A percentile compares a stretch with the other conserved stretches of the same genome.
Evolutionary conservation across 2,888 invertebrate species (phyloP).

Genomic region (Dryocosmus kuriphilus): DNA sequence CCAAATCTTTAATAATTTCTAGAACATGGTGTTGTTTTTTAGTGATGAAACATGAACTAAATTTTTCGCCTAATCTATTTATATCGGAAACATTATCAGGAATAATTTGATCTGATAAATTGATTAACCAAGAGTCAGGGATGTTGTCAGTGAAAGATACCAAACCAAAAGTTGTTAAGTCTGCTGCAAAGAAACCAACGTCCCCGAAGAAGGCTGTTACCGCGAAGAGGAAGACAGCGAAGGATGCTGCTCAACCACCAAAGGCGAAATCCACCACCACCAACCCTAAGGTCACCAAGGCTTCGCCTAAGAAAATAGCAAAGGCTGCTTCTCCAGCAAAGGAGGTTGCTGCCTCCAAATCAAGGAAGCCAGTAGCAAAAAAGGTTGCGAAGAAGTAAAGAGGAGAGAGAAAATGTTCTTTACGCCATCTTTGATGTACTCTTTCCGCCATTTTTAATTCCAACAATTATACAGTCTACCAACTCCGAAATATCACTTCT

Average conservation of each 20-base stretch:
- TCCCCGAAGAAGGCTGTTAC: slow-evolving; percentile 55
- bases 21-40: too few species aligned
- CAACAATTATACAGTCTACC: too few species aligned
- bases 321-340: background rate
- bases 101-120: too few species aligned
- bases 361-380: slow-evolving; percentile 34
- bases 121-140: too few species aligned
- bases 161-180: slow-evolving; percentile 35
- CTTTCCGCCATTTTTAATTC: too few species aligned
- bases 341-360: background rate
- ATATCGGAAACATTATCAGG: too few species aligned
- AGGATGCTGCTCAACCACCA: slow-evolving; percentile 38
- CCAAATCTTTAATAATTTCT: too few species aligned
- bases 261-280: too few species aligned
- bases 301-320: background rate
- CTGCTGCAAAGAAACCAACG: slow-evolving; percentile 51
- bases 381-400: slow-evolving; percentile 38
- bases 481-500: too few species aligned
- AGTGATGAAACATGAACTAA: too few species aligned
- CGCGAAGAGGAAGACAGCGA: slow-evolving; percentile 50
- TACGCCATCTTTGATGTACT: too few species aligned
- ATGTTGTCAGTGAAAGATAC: background rate
- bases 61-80: too few species aligned
- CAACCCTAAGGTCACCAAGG: background rate
- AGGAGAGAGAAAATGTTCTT: background rate